phyloP scores from a whole-genome alignment of 1,140 invertebrate genomes.

The Linepithema humile region DNA sequence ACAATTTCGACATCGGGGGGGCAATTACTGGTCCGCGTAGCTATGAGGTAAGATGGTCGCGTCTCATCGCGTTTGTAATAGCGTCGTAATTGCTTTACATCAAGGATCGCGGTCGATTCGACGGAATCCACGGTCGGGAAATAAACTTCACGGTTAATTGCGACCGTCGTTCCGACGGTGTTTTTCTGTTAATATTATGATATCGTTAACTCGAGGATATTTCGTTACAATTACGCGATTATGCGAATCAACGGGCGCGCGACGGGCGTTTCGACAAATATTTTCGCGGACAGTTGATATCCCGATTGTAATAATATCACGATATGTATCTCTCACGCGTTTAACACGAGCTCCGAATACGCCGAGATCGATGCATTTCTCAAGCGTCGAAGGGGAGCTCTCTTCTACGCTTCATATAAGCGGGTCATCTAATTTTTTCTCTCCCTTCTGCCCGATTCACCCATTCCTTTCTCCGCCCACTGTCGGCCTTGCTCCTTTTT shows the following conservation, averaged over 20 bases:
- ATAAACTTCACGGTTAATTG: constrained; percentile 28
- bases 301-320: neutral
- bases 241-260: no score
- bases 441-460: neutral
- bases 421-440: neutral
- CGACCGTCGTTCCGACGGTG: neutral
- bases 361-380: neutral
- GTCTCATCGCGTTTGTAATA: constrained; percentile 45
- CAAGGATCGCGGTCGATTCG: neutral
- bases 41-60: constrained; percentile 16
- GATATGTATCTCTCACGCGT: neutral
- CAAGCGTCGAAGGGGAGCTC: constrained; percentile 3
- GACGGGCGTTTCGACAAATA: no score
- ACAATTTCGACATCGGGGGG: constrained; percentile 34
- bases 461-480: no score
- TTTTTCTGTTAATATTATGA: neutral
- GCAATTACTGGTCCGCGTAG: constrained; percentile 35
- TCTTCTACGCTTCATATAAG: neutral
- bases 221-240: neutral
- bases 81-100: constrained; percentile 38
- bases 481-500: neutral
- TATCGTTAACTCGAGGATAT: neutral
- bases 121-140: neutral
- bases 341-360: neutral
- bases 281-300: no score